These are phyloP conservation scores for Bursaphelenchus okinawaensis DNA, from an alignment of 2,888 invertebrate species.

Conservation along the genomic window DNA sequence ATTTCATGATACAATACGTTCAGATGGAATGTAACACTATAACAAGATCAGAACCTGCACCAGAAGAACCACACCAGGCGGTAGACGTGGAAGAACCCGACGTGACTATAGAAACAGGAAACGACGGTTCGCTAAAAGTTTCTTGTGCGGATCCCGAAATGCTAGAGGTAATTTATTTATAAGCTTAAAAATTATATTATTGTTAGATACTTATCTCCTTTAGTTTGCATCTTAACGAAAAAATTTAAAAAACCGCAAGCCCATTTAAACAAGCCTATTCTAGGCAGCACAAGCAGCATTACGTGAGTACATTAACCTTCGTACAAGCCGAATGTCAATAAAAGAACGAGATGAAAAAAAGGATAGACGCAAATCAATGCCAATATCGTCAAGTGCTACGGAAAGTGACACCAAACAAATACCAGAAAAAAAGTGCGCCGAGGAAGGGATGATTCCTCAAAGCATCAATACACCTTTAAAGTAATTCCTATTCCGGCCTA, in stretches of 20 bases:
- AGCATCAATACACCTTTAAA: not conserved
- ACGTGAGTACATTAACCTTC: slow-evolving; percentile 39
- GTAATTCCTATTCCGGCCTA: too few species aligned
- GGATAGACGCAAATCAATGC: slow-evolving; percentile 45
- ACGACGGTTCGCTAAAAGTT: slow-evolving; percentile 47
- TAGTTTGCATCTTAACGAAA: not conserved
- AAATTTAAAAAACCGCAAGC: not conserved
- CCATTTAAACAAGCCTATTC: not conserved
- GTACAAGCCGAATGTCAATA: slow-evolving; percentile 30
- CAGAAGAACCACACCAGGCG: slow-evolving; percentile 3
- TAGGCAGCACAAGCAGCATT: slow-evolving; percentile 50
- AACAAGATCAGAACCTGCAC: slow-evolving; percentile 2
- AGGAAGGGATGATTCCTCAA: not conserved
- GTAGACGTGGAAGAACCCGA: slow-evolving; percentile 32
- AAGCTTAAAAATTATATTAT: not conserved
- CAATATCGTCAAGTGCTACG: slow-evolving; percentile 10
- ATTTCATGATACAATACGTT: too few species aligned
- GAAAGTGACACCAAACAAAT: not conserved
- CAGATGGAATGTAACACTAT: not conserved
- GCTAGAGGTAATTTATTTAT: not conserved
- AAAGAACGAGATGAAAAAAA: slow-evolving; percentile 42
- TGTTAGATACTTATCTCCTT: not conserved
- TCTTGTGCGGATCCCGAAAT: slow-evolving; percentile 46
- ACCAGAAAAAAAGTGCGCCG: not conserved
- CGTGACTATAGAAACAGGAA: slow-evolving; percentile 43